Percentiles rank a stretch among this genome's conserved stretches.
phyloP scores from a whole-genome alignment of 2,888 invertebrate genomes.

The Rutpela maculata region DNA sequence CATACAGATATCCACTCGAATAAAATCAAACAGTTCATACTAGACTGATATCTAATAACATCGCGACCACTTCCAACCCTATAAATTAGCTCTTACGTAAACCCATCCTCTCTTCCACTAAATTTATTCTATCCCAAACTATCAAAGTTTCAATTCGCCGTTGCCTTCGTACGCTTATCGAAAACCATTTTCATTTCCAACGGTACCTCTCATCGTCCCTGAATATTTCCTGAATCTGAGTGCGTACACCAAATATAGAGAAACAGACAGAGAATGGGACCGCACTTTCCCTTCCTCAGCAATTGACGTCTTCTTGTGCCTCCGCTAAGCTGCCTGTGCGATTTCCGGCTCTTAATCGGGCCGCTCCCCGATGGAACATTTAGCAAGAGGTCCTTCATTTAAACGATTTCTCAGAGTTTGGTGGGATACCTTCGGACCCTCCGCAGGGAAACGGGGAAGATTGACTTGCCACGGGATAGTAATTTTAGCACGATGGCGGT shows the following conservation, averaged over 20 bases:
- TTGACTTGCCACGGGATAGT: background rate
- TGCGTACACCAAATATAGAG: background rate
- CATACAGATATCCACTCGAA: background rate
- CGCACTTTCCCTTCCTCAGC: background rate
- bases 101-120: background rate
- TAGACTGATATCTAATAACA: background rate
- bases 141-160: conserved; percentile 29
- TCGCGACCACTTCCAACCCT: background rate
- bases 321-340: background rate
- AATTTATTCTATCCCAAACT: conserved; percentile 13
- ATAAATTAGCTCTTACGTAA: background rate
- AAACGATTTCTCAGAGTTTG: background rate
- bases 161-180: conserved; percentile 9
- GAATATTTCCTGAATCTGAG: conserved; percentile 21
- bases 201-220: background rate
- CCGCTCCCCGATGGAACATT: conserved; percentile 9
- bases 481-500: background rate
- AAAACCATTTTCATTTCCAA: conserved; percentile 27
- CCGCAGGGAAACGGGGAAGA: background rate
- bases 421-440: conserved; percentile 1
- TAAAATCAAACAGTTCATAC: background rate
- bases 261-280: conserved; percentile 3
- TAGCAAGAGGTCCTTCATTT: conserved; percentile 1
- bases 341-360: conserved; percentile 16
- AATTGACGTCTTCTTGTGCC: background rate